Percentiles rank a stretch among this genome's conserved stretches.
These are phyloP conservation scores for Bilobella aurantiaca DNA, from an alignment of 1,140 invertebrate species.

Conservation along the genomic window DNA sequence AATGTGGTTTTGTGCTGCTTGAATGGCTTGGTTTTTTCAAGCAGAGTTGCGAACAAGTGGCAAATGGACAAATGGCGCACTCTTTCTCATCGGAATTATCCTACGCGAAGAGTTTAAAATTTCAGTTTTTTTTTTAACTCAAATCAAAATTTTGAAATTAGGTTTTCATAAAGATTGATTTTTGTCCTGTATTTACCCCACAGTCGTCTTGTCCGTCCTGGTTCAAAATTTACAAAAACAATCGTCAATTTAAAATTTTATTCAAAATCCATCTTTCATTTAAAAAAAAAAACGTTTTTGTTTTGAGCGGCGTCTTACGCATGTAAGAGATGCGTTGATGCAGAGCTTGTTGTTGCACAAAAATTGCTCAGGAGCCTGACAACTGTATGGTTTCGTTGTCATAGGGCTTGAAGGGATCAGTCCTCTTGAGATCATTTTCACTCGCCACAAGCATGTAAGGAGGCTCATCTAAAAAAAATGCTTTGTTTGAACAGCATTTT, in stretches of 20 bases:
- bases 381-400: constrained; percentile 36
- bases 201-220: constrained; percentile 9
- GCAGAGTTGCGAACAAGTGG: constrained; percentile 63
- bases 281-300: not conserved
- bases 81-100: constrained; percentile 24
- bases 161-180: not conserved
- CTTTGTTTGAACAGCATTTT: constrained; percentile 31
- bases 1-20: constrained; percentile 38
- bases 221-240: constrained; percentile 46
- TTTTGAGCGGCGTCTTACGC: constrained; percentile 41
- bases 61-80: constrained; percentile 50
- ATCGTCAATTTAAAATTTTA: not conserved
- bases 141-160: not conserved
- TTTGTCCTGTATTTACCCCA: constrained; percentile 35
- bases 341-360: constrained; percentile 60
- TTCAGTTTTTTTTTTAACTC: too few relatives aligned
- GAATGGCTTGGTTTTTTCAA: constrained; percentile 44
- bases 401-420: constrained; percentile 52
- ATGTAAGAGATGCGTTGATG: constrained; percentile 51
- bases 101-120: too few relatives aligned
- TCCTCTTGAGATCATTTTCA: constrained; percentile 51
- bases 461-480: constrained; percentile 39
- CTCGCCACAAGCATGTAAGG: constrained; percentile 52
- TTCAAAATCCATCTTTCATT: too few relatives aligned
- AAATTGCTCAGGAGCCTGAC: constrained; percentile 40